Evolutionary conservation across 2,797 vertebrate genomes (phyloP).

Genomic region (Diglossa cyanea): DNA sequence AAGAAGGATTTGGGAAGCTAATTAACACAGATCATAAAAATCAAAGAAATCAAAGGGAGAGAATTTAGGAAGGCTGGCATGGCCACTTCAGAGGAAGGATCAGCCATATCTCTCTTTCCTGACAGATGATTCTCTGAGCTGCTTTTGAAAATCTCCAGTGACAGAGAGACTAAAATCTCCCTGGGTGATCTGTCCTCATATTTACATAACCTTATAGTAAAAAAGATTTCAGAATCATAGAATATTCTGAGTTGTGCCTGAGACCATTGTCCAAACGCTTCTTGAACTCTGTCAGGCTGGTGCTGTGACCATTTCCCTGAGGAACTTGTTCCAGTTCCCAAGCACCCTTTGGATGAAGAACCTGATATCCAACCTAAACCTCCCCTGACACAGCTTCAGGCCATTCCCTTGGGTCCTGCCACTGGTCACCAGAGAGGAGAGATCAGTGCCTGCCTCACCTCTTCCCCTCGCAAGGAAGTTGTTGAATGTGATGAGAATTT

Average conservation of each 20-base stretch:
- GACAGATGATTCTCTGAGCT: background rate
- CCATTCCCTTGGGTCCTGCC: rapidly evolving
- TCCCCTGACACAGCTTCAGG: rapidly evolving
- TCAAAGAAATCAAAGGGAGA: background rate
- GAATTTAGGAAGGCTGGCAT: background rate
- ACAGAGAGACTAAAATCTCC: background rate
- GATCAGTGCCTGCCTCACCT: background rate
- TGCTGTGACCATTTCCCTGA: too few relatives aligned
- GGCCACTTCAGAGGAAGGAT: background rate
- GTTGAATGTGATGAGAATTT: background rate
- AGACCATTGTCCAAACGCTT: rapidly evolving
- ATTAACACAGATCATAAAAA: conserved; percentile 4
- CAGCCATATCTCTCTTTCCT: background rate
- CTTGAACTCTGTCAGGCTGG: background rate
- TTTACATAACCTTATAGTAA: background rate
- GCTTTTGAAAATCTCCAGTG: background rate
- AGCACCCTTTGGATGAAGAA: rapidly evolving
- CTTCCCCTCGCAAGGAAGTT: rapidly evolving
- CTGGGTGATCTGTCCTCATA: background rate
- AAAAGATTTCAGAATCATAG: background rate
- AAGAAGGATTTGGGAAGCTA: background rate
- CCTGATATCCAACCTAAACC: rapidly evolving
- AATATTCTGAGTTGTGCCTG: background rate
- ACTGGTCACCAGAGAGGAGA: background rate
- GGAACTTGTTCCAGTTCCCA: background rate